These are phyloP conservation scores for Asarcornis scutulata DNA, from an alignment of 2,113 vertebrate genomes.

Conservation along the genomic window DNA sequence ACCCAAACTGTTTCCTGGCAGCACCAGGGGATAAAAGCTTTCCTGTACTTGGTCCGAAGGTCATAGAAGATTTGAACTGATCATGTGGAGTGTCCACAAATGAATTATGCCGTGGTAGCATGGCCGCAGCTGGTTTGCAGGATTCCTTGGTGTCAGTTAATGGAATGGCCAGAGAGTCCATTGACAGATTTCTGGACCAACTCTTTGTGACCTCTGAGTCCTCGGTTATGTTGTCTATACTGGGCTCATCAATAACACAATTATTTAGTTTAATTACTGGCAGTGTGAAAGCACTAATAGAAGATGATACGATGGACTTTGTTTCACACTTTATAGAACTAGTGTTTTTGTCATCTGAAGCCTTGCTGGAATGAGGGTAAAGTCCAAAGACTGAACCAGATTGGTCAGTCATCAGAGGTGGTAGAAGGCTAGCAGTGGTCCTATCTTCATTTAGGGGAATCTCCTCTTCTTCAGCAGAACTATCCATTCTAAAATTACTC, in stretches of 20 bases:
- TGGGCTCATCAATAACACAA: constrained; percentile 96
- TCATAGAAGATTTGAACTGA: constrained; percentile 79
- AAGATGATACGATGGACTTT: constrained; percentile 95
- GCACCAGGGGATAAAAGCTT: constrained; percentile 91
- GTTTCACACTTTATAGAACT: constrained; percentile 87
- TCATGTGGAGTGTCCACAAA: constrained; percentile 78
- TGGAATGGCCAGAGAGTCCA: constrained; percentile 89
- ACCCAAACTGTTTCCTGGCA: constrained; percentile 92
- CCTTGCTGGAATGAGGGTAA: constrained; percentile 77
- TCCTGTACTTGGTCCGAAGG: constrained; percentile 81
- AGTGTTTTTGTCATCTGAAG: constrained; percentile 78
- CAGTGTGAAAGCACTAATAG: constrained; percentile 94
- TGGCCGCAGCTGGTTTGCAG: constrained; percentile 74
- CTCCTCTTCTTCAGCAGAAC: constrained; percentile 87
- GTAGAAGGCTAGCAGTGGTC: constrained; percentile 76
- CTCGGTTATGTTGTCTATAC: constrained; percentile 93
- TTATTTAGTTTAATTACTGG: constrained; percentile 99
- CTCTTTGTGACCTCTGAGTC: constrained; percentile 80
- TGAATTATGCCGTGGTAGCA: constrained; percentile 85
- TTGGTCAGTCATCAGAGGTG: constrained; percentile 84
- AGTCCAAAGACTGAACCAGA: constrained; percentile 80
- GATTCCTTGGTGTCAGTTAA: constrained; percentile 80
- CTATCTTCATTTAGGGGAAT: constrained; percentile 78
- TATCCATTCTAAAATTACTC: constrained; percentile 76
- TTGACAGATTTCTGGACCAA: constrained; percentile 80